Evolutionary conservation across 2,888 invertebrate genomes (phyloP).

Genomic region (Sympetrum striolatum): DNA sequence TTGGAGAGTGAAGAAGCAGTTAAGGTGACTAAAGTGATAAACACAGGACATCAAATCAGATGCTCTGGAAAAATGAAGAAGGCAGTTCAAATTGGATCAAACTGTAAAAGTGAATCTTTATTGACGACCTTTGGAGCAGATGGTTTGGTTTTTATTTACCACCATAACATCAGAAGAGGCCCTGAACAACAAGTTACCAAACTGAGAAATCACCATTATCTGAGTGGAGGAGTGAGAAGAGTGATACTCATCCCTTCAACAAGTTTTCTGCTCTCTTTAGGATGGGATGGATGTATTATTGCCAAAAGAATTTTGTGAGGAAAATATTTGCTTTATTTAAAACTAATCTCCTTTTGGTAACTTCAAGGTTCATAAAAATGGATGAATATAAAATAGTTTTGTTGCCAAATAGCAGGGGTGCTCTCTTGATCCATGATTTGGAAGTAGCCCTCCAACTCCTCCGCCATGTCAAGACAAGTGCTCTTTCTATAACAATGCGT

Average conservation of each 20-base stretch:
- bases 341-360: too few relatives aligned
- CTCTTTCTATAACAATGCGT: too few relatives aligned
- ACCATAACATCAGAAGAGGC: not conserved
- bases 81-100: not conserved
- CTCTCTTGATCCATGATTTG: too few relatives aligned
- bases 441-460: too few relatives aligned
- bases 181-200: not conserved
- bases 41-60: conserved; percentile 3
- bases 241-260: not conserved
- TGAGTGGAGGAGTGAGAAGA: not conserved
- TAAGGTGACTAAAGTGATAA: not conserved
- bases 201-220: not conserved
- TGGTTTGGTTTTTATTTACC: not conserved
- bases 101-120: not conserved
- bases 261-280: not conserved
- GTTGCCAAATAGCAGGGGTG: too few relatives aligned
- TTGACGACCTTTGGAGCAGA: conserved; percentile 10
- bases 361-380: too few relatives aligned
- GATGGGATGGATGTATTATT: conserved; percentile 14
- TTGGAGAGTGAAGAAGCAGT: not conserved
- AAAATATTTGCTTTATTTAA: not conserved
- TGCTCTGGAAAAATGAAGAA: not conserved
- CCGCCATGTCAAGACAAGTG: too few relatives aligned
- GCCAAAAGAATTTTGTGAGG: not conserved
- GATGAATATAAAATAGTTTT: too few relatives aligned